These are phyloP conservation scores for Hedychridium roseum DNA, from an alignment of 2,888 invertebrate species.

Conservation along the genomic window DNA sequence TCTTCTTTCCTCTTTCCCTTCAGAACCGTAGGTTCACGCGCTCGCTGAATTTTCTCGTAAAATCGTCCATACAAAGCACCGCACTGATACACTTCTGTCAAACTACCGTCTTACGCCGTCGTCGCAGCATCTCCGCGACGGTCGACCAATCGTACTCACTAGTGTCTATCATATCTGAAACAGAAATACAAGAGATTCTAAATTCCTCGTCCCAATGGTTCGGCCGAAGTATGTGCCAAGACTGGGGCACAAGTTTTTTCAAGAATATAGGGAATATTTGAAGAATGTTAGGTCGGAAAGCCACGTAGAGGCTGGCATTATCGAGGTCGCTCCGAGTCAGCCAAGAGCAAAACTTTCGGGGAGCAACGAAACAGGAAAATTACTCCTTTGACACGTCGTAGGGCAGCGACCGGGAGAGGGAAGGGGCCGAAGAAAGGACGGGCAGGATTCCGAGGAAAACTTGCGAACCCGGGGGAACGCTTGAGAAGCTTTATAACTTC, in stretches of 20 bases:
- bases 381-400: constrained; percentile 33
- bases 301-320: neutral
- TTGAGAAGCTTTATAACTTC: constrained; percentile 49
- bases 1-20: neutral
- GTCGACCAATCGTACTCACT: constrained; percentile 18
- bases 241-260: constrained; percentile 7
- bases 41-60: constrained; percentile 1
- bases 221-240: constrained; percentile 1
- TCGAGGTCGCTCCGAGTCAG: neutral
- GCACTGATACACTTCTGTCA: constrained; percentile 16
- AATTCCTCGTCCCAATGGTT: neutral
- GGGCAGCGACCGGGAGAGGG: constrained; percentile 4
- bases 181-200: constrained; percentile 3
- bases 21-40: too few relatives aligned
- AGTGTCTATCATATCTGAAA: constrained; percentile 32
- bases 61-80: constrained; percentile 27
- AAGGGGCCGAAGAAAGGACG: neutral
- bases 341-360: neutral
- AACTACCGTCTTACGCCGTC: constrained; percentile 21
- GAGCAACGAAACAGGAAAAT: constrained; percentile 32
- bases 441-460: constrained; percentile 33
- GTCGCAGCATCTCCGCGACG: constrained; percentile 22
- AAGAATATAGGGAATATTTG: too few relatives aligned
- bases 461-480: constrained; percentile 42
- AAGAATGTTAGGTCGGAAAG: neutral